Evolutionary conservation across 1,140 invertebrate species (phyloP).

Genomic region (Saxidomus purpurata): DNA sequence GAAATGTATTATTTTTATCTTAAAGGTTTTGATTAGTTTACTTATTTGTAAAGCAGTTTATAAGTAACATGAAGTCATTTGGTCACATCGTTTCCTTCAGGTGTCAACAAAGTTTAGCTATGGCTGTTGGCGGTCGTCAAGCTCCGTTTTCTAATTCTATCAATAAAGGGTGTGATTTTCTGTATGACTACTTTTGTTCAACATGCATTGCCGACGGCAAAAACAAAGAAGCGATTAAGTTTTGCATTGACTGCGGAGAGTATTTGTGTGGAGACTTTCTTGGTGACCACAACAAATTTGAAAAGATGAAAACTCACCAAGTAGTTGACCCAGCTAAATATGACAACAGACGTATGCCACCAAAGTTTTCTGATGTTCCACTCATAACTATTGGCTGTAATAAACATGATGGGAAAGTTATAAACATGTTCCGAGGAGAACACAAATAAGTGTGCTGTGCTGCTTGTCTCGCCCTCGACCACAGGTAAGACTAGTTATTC

Average conservation of each 20-base stretch:
- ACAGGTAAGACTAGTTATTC: neutral
- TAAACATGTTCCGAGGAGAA: neutral
- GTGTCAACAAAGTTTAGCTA: too few species aligned
- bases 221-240: conserved; percentile 4
- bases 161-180: neutral
- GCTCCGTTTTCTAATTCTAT: neutral
- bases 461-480: neutral
- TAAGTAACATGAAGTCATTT: too few species aligned
- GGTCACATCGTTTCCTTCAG: too few species aligned
- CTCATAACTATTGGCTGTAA: neutral
- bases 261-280: neutral
- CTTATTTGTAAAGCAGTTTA: too few species aligned
- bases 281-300: neutral
- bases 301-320: neutral
- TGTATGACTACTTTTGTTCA: neutral
- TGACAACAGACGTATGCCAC: neutral
- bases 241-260: neutral
- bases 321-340: neutral
- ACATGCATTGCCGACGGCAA: neutral
- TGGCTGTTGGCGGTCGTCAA: neutral
- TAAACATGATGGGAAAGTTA: neutral
- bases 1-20: too few species aligned
- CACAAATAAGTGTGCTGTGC: neutral
- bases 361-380: neutral
- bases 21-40: too few species aligned